Conservation (phyloP, 2,113 vertebrate genomes). For the Dromiciops gliroides region DNA sequence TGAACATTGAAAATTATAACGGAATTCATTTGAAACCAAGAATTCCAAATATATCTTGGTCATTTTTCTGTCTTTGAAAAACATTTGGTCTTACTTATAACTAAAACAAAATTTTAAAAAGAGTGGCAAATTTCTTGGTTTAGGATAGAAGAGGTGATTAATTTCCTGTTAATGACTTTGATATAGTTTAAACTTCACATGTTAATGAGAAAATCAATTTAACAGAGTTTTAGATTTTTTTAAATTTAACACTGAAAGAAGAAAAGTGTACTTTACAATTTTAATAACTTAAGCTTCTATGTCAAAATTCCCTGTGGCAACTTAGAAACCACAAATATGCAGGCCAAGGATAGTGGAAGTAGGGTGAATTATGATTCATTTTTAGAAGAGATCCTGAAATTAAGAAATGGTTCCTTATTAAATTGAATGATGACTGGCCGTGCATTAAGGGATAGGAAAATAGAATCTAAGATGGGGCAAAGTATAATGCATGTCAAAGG, state of each 20-base stretch:
- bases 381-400: neutral
- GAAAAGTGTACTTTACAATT: constrained; percentile 6
- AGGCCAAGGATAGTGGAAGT: neutral
- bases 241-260: neutral
- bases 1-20: constrained; percentile 45
- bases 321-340: constrained; percentile 15
- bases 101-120: neutral
- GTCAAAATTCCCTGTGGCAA: neutral
- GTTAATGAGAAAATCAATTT: constrained; percentile 53
- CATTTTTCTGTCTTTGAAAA: neutral
- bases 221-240: constrained; percentile 44
- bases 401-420: constrained; percentile 18
- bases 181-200: constrained; percentile 1
- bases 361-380: neutral
- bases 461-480: neutral
- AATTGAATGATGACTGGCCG: constrained; percentile 1
- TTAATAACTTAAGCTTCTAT: neutral
- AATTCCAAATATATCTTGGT: neutral
- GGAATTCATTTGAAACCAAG: constrained; percentile 18
- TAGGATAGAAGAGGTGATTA: constrained; percentile 21
- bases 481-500: neutral
- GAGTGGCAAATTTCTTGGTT: constrained; percentile 4
- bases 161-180: constrained; percentile 43
- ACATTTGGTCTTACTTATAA: constrained; percentile 35
- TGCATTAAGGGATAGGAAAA: constrained; percentile 24